Evolutionary conservation across 2,888 invertebrate genomes (phyloP).

Genomic region (Zele albiditarsus): DNA sequence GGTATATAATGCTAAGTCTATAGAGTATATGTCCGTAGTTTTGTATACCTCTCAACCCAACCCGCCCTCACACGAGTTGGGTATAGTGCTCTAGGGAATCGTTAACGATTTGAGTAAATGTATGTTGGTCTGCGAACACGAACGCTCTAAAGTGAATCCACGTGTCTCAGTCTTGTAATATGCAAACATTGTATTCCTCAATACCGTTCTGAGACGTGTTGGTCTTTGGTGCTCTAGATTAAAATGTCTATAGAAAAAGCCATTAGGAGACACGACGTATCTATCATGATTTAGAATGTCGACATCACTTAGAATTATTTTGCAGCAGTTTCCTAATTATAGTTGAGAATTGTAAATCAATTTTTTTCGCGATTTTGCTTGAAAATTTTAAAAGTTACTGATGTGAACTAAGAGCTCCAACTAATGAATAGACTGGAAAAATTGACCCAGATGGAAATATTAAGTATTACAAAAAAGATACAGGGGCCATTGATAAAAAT

Average conservation of each 20-base stretch:
- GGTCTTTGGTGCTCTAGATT: neutral
- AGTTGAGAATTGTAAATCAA: neutral
- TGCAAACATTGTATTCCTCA: neutral
- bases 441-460: neutral
- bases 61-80: neutral
- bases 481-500: neutral
- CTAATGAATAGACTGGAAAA: neutral
- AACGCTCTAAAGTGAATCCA: neutral
- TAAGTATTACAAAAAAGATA: neutral
- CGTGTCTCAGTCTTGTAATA: conserved; percentile 4
- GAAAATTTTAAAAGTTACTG: too few species aligned
- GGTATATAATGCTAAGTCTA: neutral
- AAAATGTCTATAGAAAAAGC: neutral
- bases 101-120: neutral
- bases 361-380: neutral
- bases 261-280: neutral
- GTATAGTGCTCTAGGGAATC: neutral
- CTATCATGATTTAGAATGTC: neutral
- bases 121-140: neutral
- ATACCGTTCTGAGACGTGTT: neutral
- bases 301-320: neutral
- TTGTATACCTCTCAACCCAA: neutral
- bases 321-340: neutral
- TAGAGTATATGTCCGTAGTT: neutral
- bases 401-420: neutral